These are phyloP conservation scores for Tyrophagus putrescentiae DNA, from an alignment of 1,140 invertebrate species.

Conservation along the genomic window DNA sequence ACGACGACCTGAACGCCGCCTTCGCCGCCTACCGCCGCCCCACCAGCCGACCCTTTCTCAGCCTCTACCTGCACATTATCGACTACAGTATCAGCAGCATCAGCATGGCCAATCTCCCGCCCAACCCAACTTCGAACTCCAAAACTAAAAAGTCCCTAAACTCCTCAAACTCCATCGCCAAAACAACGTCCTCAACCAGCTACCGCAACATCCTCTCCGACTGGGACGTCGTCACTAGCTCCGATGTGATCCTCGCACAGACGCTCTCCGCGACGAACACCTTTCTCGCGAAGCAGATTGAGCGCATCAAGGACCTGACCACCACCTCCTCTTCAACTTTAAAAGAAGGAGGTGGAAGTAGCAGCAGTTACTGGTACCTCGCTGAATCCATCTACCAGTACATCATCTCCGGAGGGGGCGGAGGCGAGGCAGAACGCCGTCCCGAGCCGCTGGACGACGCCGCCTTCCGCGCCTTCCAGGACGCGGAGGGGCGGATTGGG, in stretches of 20 bases:
- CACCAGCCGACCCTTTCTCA: background rate
- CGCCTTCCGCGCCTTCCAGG: conserved; percentile 78
- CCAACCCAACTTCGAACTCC: no score
- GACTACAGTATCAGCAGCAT: conserved; percentile 1
- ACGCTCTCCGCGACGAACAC: conserved; percentile 57
- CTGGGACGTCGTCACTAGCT: conserved; percentile 37
- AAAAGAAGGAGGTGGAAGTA: background rate
- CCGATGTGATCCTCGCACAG: conserved; percentile 34
- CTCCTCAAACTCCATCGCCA: conserved; percentile 75
- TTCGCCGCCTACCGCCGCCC: no score
- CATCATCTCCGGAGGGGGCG: background rate
- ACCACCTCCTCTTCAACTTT: background rate
- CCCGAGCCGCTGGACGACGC: conserved; percentile 59
- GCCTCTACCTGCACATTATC: background rate
- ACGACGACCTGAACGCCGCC: background rate
- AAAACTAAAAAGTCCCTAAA: no score
- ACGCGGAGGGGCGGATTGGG: conserved; percentile 74
- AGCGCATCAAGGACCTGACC: conserved; percentile 19
- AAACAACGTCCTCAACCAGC: conserved; percentile 71
- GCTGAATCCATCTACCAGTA: conserved; percentile 5
- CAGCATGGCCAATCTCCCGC: no score
- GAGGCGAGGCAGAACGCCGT: background rate
- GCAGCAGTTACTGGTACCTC: background rate
- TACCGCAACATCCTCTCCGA: conserved; percentile 61
- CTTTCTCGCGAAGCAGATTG: conserved; percentile 51